A percentile compares a stretch with the other conserved stretches of the same genome.
phyloP scores from a whole-genome alignment of 2,888 invertebrate genomes.

The Melieria crassipennis region DNA sequence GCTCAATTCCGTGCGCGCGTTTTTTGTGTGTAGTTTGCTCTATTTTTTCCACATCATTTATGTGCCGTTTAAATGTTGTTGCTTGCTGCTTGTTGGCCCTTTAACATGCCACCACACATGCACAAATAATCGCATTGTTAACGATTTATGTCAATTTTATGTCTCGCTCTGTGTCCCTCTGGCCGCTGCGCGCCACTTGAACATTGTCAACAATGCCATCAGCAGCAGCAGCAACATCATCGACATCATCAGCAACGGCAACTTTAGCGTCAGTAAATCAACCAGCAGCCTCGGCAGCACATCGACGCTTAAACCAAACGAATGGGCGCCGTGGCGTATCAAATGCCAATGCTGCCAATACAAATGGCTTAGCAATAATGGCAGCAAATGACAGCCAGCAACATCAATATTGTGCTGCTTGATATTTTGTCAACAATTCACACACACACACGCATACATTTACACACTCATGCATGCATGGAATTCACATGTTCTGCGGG shows the following conservation, averaged over 20 bases:
- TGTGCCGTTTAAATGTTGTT: too few species aligned
- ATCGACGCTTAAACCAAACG: too few species aligned
- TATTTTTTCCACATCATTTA: too few species aligned
- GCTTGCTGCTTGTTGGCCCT: too few species aligned
- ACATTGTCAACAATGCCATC: constrained; percentile 15
- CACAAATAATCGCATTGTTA: constrained; percentile 3
- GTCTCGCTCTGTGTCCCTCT: background rate
- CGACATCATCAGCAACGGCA: background rate
- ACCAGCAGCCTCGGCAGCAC: too few species aligned
- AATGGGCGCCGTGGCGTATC: background rate
- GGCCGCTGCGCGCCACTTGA: too few species aligned
- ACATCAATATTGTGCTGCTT: constrained; percentile 6
- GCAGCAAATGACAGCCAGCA: background rate
- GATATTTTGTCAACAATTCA: constrained; percentile 3
- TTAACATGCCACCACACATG: background rate
- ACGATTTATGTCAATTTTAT: constrained; percentile 11
- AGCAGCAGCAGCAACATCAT: background rate
- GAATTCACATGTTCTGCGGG: constrained; percentile 6
- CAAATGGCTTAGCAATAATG: background rate
- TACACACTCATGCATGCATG: constrained; percentile 32
- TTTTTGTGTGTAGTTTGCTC: too few species aligned
- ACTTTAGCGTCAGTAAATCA: background rate
- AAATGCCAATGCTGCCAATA: background rate
- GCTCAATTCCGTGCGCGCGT: too few species aligned
- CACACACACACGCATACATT: constrained; percentile 9